A percentile compares a stretch with the other conserved stretches of the same genome.
Evolutionary conservation across 2,888 invertebrate genomes (phyloP).

Genomic region (Melanchra persicariae): DNA sequence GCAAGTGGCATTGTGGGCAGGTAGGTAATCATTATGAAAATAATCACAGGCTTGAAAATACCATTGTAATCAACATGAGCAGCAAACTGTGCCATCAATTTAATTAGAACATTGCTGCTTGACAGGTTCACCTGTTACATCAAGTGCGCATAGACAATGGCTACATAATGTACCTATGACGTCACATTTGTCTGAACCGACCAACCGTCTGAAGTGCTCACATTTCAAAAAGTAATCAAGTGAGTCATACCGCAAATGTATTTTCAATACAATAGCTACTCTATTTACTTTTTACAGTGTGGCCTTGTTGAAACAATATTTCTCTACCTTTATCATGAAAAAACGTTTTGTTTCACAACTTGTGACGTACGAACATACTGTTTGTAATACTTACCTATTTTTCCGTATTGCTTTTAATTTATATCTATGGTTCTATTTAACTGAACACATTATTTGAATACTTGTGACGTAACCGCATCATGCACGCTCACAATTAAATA

Average conservation of each 20-base stretch:
- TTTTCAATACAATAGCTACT: slow-evolving; percentile 50
- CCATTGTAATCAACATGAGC: slow-evolving; percentile 22
- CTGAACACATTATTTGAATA: slow-evolving; percentile 12
- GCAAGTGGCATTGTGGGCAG: slow-evolving; percentile 23
- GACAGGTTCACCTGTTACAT: slow-evolving; percentile 46
- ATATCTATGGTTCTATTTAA: slow-evolving; percentile 7
- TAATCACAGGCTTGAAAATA: slow-evolving; percentile 23
- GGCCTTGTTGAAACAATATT: slow-evolving; percentile 56
- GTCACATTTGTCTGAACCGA: slow-evolving; percentile 34
- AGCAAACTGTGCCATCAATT: slow-evolving; percentile 33
- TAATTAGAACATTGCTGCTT: slow-evolving; percentile 35
- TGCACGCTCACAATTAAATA: slow-evolving; percentile 16
- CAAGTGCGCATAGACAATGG: slow-evolving; percentile 50
- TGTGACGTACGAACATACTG: slow-evolving; percentile 6
- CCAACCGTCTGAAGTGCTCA: slow-evolving; percentile 42
- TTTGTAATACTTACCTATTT: slow-evolving; percentile 1
- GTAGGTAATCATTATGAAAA: slow-evolving; percentile 30
- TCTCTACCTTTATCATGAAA: slow-evolving; percentile 53
- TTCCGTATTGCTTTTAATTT: slow-evolving; percentile 12
- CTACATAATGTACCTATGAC: slow-evolving; percentile 37
- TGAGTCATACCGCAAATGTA: slow-evolving; percentile 56
- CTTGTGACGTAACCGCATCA: slow-evolving; percentile 29
- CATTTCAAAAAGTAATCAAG: slow-evolving; percentile 53
- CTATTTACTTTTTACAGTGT: slow-evolving; percentile 56
- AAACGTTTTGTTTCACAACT: slow-evolving; percentile 51